Conservation (phyloP, 2,113 vertebrate genomes). For the Chamaetylas fuelleborni region DNA sequence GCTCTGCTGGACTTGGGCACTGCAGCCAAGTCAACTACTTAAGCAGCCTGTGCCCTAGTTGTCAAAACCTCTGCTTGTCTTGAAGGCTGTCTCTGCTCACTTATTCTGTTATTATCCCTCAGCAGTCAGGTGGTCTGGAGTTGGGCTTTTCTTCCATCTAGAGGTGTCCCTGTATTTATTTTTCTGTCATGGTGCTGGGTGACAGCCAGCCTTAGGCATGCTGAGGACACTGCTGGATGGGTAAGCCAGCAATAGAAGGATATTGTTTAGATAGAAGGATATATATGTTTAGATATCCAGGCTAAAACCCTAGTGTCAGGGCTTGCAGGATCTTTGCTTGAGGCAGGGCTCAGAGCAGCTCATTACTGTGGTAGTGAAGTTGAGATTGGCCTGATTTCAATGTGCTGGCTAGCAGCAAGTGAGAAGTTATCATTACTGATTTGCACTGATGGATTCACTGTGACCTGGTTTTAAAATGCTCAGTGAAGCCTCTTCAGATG, state of each 20-base stretch:
- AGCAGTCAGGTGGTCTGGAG: background rate
- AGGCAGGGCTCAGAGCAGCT: background rate
- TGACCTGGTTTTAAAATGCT: background rate
- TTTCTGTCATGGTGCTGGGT: background rate
- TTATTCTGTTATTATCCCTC: background rate
- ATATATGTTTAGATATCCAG: background rate
- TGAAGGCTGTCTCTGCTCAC: background rate
- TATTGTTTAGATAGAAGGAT: background rate
- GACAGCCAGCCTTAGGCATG: background rate
- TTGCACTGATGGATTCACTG: background rate
- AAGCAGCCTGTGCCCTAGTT: slow-evolving; percentile 30
- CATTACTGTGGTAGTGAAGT: background rate
- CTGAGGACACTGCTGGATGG: background rate
- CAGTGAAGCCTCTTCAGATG: background rate
- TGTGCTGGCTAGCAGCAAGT: background rate
- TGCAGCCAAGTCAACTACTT: background rate
- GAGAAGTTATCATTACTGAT: background rate
- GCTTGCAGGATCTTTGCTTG: background rate
- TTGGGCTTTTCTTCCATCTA: background rate
- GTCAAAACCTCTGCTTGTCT: slow-evolving; percentile 28
- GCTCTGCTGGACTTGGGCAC: background rate
- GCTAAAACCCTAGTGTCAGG: background rate
- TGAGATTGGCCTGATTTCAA: background rate
- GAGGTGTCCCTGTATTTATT: background rate
- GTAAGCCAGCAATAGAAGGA: background rate